These are phyloP conservation scores for Ochropleura leucogaster DNA, from an alignment of 2,888 invertebrate genomes.

Conservation along the genomic window DNA sequence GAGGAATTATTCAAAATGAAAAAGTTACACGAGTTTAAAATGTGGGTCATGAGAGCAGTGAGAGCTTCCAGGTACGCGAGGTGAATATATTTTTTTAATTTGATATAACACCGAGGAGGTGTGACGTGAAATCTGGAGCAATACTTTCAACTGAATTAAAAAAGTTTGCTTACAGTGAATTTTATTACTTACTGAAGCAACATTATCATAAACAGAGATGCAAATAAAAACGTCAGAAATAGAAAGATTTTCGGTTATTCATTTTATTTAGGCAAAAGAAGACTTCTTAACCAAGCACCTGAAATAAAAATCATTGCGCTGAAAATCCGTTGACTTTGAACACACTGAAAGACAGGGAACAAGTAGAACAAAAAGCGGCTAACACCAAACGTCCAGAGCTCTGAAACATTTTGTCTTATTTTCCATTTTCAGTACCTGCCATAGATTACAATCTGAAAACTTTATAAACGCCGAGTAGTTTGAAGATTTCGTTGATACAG, in stretches of 20 bases:
- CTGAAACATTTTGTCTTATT: conserved; percentile 34
- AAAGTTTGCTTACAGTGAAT: conserved; percentile 14
- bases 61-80: conserved; percentile 21
- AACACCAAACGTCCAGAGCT: conserved; percentile 12
- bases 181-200: conserved; percentile 6
- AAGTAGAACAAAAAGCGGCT: conserved; percentile 25
- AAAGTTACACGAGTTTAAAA: conserved; percentile 45
- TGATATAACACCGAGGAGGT: conserved; percentile 25
- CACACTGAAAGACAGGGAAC: conserved; percentile 27
- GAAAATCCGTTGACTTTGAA: conserved; percentile 29
- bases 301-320: conserved; percentile 29
- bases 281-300: conserved; percentile 26
- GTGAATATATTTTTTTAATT: conserved; percentile 50
- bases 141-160: conserved; percentile 45
- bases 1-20: conserved; percentile 42
- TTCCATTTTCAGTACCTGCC: conserved; percentile 44
- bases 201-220: not conserved
- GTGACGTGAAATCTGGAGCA: conserved; percentile 37
- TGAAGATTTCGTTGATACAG: conserved; percentile 49
- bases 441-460: conserved; percentile 54
- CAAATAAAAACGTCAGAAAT: not conserved
- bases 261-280: conserved; percentile 19
- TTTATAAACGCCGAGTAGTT: conserved; percentile 52
- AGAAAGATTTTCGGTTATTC: conserved; percentile 4
- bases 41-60: conserved; percentile 53